Base-by-base conservation (phyloP, 2,113 vertebrate genomes). In the Carassius auratus region DNA sequence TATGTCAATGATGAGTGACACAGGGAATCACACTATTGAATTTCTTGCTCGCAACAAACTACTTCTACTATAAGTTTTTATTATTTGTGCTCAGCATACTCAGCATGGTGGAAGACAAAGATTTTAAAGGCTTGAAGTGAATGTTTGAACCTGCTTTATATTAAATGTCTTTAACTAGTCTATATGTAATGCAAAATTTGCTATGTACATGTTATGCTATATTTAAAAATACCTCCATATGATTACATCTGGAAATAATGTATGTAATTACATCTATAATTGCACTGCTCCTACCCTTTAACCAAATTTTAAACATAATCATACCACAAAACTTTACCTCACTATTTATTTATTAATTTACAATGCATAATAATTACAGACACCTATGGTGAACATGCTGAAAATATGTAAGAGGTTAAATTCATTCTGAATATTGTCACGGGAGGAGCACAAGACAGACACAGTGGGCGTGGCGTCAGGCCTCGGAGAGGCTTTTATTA, bases 1-100 rank as follows among this genome's bases (percentile, higher is more conserved):
- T n/a, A 57, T 71, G 81, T 36, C 81, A 83, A 23, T 71, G 26
- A 81, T 21, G 73, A 86, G 81, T 86, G 73, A 59, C 88, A 87
- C 36, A 74, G 55, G 85, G 76, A 82, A 85, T 82, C 73, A 75
- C 30, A 19, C 73, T 75, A 52, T 69, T 74, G 36, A 50, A 81
- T 71, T 84, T n/a, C 23, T 80, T 86, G 61, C 62, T 84, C 23
- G n/a, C n/a, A 79, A 19, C 10, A 69, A 78, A 69, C n/a, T 33
- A 8, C 30, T 38, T 30, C 52, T n/a, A 33, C 26, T 77, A 36
- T 19, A 33, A 30, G 17, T 77, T 57, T 17, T 52, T 76, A 30
- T 33, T 76, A 17, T 76, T 55, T 76, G 48, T 55, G 74, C 23
- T 76, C 48, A 55, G 48, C 23, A 55, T 55, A 9, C 19, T 73